These are phyloP conservation scores for Palythoa grandiflora DNA, from an alignment of 92 coral and sea anemone species.

Conservation along the genomic window DNA sequence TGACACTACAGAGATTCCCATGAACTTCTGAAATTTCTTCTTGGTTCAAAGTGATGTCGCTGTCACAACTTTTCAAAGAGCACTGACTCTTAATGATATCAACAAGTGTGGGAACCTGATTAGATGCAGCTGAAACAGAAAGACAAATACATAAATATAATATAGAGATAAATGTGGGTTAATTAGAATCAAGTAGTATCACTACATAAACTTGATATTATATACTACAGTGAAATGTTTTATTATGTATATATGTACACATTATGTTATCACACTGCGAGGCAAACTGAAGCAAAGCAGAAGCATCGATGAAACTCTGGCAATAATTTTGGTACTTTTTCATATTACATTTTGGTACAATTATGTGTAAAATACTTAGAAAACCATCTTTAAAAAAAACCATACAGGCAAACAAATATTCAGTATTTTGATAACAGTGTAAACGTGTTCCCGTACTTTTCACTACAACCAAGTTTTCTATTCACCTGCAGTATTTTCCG, in stretches of 20 bases:
- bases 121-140: slow-evolving; percentile 10
- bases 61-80: neutral
- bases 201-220: neutral
- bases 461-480: neutral
- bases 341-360: too few relatives aligned
- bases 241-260: too few relatives aligned
- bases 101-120: slow-evolving; percentile 17
- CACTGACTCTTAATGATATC: slow-evolving; percentile 12
- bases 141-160: neutral
- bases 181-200: neutral
- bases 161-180: neutral
- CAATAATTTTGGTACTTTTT: too few relatives aligned
- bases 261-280: too few relatives aligned
- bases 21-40: neutral
- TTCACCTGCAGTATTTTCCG: neutral
- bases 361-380: too few relatives aligned
- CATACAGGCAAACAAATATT: too few relatives aligned
- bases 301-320: too few relatives aligned
- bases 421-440: neutral
- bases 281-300: too few relatives aligned
- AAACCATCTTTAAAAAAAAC: too few relatives aligned
- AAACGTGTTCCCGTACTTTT: neutral
- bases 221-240: too few relatives aligned
- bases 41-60: neutral
- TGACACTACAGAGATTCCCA: neutral